These are phyloP conservation scores for Dicerorhinus sumatrensis DNA, from an alignment of 2,113 vertebrate genomes.

Conservation along the genomic window DNA sequence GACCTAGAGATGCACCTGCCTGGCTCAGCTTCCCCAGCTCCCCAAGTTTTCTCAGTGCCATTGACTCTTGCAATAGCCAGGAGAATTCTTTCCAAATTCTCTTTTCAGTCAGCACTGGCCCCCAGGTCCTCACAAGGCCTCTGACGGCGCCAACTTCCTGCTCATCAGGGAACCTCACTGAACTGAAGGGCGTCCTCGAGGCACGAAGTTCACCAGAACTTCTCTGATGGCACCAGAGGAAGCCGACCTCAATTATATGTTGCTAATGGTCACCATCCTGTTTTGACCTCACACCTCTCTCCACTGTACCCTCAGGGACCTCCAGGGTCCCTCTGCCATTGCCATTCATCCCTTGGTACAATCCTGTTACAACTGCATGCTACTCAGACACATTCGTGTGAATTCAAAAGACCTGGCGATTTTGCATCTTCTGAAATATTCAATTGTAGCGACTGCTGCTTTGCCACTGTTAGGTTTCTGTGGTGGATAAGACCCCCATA, in stretches of 20 bases:
- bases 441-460: neutral
- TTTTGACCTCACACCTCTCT: neutral
- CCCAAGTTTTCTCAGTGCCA: neutral
- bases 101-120: neutral
- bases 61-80: neutral
- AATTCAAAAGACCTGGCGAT: neutral
- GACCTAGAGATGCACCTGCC: neutral
- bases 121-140: rapidly evolving
- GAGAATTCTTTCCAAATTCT: neutral
- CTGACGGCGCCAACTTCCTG: neutral
- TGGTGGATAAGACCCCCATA: neutral
- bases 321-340: neutral
- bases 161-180: neutral
- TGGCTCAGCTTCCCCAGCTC: neutral
- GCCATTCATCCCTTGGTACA: rapidly evolving
- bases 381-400: neutral
- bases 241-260: rapidly evolving
- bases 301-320: rapidly evolving
- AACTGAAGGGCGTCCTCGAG: neutral
- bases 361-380: rapidly evolving
- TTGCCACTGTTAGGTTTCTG: neutral
- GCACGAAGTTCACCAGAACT: rapidly evolving
- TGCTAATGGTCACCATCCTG: neutral
- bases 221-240: neutral
- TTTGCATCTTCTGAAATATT: neutral